phyloP scores from a whole-genome alignment of 1,140 invertebrate genomes.

The Aleiodes sp. region DNA sequence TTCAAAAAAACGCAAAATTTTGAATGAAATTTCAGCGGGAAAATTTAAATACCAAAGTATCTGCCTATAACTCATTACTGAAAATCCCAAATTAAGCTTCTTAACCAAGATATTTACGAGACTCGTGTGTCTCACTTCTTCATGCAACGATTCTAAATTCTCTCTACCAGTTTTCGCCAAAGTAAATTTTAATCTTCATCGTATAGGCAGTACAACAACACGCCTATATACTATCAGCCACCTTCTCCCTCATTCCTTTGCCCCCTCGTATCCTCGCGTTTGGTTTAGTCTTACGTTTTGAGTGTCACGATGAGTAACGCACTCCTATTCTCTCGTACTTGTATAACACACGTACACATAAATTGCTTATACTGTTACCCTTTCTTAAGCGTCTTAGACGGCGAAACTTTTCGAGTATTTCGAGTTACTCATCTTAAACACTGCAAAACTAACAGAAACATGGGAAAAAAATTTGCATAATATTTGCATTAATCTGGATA shows the following conservation, averaged over 20 bases:
- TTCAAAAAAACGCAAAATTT: too few relatives aligned
- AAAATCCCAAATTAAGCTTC: conserved; percentile 67
- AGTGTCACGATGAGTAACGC: conserved; percentile 24
- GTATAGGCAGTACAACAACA: conserved; percentile 43
- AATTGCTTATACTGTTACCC: conserved; percentile 53
- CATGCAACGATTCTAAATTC: not conserved
- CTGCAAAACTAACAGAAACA: not conserved
- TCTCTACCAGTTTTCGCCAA: conserved; percentile 40
- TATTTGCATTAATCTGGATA: too few relatives aligned
- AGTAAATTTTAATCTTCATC: conserved; percentile 66
- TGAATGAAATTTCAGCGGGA: conserved; percentile 45
- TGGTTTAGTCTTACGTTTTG: not conserved
- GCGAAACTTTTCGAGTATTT: conserved; percentile 27
- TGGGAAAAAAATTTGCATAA: not conserved
- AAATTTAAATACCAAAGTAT: conserved; percentile 20
- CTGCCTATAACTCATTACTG: conserved; percentile 63
- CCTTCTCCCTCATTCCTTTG: not conserved
- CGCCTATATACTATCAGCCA: conserved; percentile 20
- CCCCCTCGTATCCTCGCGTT: not conserved
- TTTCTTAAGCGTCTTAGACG: conserved; percentile 63
- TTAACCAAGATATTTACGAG: conserved; percentile 65
- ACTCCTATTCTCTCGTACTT: conserved; percentile 16
- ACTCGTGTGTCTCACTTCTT: conserved; percentile 26
- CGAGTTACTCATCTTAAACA: conserved; percentile 52
- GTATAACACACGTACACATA: conserved; percentile 17